Evolutionary conservation across 2,888 invertebrate species (phyloP), one percentile per base, ranked within the genome.

Genomic region (Andricus curvator): DNA sequence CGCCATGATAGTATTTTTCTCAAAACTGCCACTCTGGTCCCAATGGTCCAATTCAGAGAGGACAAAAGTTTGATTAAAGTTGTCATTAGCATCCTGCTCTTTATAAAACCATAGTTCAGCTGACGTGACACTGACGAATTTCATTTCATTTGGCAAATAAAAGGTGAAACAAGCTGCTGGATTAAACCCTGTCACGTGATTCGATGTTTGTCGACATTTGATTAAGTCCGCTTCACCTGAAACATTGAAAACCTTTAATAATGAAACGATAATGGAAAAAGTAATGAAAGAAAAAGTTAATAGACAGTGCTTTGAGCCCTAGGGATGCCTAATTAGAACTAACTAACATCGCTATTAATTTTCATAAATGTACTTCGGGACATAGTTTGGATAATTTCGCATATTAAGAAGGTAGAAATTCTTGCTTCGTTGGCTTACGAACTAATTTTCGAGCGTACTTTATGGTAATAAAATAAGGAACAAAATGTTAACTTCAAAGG

Each of bases 21-120:
- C 96, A 89, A 96, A 95, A 93, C 96, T 96, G 4, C 90, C 90
- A 4, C 90, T 88, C 89, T 95, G 95, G 92, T 95, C 95, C 96
- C 96, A 95, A 89, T 96, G 96, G 13, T 96, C 96, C 20, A 97
- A 95, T 90, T 97, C 97, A 0, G 96, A 96, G 74, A 97, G 95
- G 37, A 96, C 95, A 89, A 97, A 96, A 0, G 96, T 96, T 88
- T 96, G 96, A 89, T 96, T 96, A 90, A 95, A 95, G 51, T 94
- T 94, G 88, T 96, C 95, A 80, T 95, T 91, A 2, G 94, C 94
- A 86, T 96, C 95, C 17, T 93, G 92, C 85, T 95, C 94, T 93
- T 97, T 97, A 91, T 96, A 96, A 80, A 97, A 95, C 97, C 97
- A 97, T 41, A 97, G 93, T 86, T 97, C 96, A 0, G 97, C 97